Conservation (phyloP, 2,888 invertebrate genomes). For the Clepsis dumicolana region DNA sequence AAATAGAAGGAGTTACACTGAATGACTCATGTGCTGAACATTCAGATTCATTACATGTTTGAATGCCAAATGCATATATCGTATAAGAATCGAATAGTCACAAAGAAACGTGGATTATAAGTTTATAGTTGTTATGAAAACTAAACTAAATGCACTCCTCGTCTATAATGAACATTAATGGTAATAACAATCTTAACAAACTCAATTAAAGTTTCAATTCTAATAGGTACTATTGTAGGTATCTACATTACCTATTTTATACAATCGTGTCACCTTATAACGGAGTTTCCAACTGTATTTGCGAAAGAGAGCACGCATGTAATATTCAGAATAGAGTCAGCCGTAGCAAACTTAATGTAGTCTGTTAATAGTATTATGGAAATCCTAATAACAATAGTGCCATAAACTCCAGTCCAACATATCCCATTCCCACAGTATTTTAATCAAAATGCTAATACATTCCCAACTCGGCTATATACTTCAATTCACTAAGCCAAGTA, state of each 20-base stretch:
- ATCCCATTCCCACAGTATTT: conserved; percentile 34
- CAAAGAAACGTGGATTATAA: neutral
- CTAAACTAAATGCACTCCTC: neutral
- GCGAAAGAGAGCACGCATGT: conserved; percentile 35
- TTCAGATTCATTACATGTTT: conserved; percentile 44
- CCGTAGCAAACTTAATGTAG: conserved; percentile 25
- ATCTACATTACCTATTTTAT: conserved; percentile 36
- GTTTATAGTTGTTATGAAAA: neutral
- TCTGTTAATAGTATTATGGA: conserved; percentile 40
- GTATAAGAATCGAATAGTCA: conserved; percentile 12
- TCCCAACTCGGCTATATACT: conserved; percentile 45
- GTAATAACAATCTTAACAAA: neutral
- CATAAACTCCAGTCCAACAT: conserved; percentile 36
- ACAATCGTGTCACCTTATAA: conserved; percentile 27
- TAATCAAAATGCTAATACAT: conserved; percentile 48
- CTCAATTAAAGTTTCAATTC: conserved; percentile 21
- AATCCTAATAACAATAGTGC: conserved; percentile 41
- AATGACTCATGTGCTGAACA: conserved; percentile 65
- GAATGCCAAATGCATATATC: conserved; percentile 10
- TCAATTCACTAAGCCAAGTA: conserved; percentile 53
- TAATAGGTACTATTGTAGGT: conserved; percentile 17
- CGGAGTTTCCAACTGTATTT: conserved; percentile 10
- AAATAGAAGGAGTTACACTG: conserved; percentile 69
- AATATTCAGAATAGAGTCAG: conserved; percentile 28
- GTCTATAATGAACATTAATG: conserved; percentile 12